Evolutionary conservation across 2,797 vertebrate species (phyloP), one percentile per base, ranked within the genome.

Genomic region (Lates japonicus): DNA sequence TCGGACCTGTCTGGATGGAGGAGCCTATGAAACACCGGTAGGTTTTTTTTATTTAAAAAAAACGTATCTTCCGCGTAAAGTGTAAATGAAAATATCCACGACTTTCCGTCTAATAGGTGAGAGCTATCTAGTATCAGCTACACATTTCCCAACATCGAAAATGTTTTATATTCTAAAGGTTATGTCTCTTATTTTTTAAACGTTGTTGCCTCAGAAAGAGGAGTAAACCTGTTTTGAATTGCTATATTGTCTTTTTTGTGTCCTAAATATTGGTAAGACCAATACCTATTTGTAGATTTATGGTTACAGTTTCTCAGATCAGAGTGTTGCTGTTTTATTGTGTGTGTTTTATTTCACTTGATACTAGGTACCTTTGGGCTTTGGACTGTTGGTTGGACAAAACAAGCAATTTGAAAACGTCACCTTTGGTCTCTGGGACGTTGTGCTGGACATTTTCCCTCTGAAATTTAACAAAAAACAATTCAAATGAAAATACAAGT

Each of bases 1-100:
- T 55, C 20, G 41, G 35, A 51, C 19, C 19, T 10, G 49, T 58
- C 51, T 89, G 81, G 35, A 91, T 89, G 89, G 84, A 90, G 69
- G 44, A 70, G 11, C 63, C 31, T 20, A 8, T 73, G 25, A 76
- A 9, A 7, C 29, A 9, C 13, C 29, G 80, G 89, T 88, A 72
- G 16, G 86, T 74, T 60, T 13, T 2, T 7, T 19, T 46, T 33
- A 3, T 31, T 11, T 17, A 4, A 25, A 14, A 29, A 11, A 42
- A 22, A 44, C 0, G 1, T 31, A 37, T 55, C 4, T 6, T 20
- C 16, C 33, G 19, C 22, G 3, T 22, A 42, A 42, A 58, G 25
- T 61, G 11, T 3, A 10, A 22, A 59, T 3, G 3, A 7, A 20
- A 35, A 14, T 25, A 3, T 8, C 3, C 2, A 5, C 1, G 3